A percentile compares a stretch with the other conserved stretches of the same genome.
phyloP scores from a whole-genome alignment of 2,888 invertebrate species.

The Terebella lapidaria region DNA sequence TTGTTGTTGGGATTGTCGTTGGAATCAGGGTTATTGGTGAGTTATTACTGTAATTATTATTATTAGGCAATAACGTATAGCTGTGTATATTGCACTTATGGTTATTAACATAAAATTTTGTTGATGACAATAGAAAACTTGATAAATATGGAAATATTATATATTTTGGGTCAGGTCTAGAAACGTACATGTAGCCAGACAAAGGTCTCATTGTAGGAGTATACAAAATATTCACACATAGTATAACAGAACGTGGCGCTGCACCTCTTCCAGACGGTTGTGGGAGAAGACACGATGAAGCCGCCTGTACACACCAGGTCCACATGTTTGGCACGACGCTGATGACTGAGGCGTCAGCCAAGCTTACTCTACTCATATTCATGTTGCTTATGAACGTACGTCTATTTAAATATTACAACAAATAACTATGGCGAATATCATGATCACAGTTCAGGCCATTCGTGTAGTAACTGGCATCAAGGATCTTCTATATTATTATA shows the following conservation, averaged over 20 bases:
- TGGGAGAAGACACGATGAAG: background rate
- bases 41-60: conserved; percentile 3
- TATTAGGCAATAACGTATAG: background rate
- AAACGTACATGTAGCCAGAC: too few species aligned
- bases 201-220: too few species aligned
- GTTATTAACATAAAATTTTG: background rate
- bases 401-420: too few species aligned
- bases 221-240: too few species aligned
- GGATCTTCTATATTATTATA: too few species aligned
- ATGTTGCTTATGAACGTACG: conserved; percentile 22
- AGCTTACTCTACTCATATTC: conserved; percentile 15
- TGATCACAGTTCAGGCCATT: too few species aligned
- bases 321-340: conserved; percentile 21
- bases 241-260: too few species aligned
- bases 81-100: background rate
- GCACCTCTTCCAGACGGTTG: background rate
- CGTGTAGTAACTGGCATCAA: too few species aligned
- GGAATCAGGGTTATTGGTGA: conserved; percentile 20
- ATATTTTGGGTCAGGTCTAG: too few species aligned
- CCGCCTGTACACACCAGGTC: conserved; percentile 14
- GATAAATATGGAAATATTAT: background rate
- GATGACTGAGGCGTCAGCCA: conserved; percentile 13
- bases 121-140: background rate
- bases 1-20: conserved; percentile 20
- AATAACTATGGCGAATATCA: too few species aligned